A percentile compares a stretch with the other conserved stretches of the same genome.
Evolutionary conservation across 2,113 vertebrate species (phyloP).

Genomic region (Brachionichthys hirsutus): DNA sequence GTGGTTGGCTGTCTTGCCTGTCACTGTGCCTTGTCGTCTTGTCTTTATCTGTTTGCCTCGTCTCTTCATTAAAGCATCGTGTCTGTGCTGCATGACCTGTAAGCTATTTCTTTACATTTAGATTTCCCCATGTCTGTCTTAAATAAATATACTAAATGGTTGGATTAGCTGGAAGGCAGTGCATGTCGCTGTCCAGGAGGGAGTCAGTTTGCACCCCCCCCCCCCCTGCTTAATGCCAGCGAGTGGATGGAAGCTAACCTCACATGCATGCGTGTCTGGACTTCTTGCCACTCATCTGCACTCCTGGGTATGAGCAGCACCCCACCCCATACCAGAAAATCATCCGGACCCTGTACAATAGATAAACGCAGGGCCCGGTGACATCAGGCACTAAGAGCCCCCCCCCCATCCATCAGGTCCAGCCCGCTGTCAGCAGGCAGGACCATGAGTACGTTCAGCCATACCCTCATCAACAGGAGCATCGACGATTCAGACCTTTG

Average conservation of each 20-base stretch:
- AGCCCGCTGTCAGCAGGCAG: slow-evolving; percentile 6
- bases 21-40: slow-evolving; percentile 73
- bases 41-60: slow-evolving; percentile 65
- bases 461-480: too few species aligned
- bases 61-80: slow-evolving; percentile 71
- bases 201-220: slow-evolving; percentile 70
- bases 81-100: slow-evolving; percentile 78
- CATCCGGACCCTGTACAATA: slow-evolving; percentile 33
- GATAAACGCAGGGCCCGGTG: too few species aligned
- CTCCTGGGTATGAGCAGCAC: slow-evolving; percentile 84
- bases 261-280: slow-evolving; percentile 81
- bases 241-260: slow-evolving; percentile 78
- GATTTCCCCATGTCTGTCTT: slow-evolving; percentile 32
- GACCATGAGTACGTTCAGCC: too few species aligned
- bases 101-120: slow-evolving; percentile 52
- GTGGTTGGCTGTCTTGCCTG: slow-evolving; percentile 58
- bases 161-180: slow-evolving; percentile 74
- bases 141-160: too few species aligned
- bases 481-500: too few species aligned
- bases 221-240: slow-evolving; percentile 70
- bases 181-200: slow-evolving; percentile 78
- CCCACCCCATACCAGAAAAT: slow-evolving; percentile 62
- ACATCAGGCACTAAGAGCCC: slow-evolving; percentile 15
- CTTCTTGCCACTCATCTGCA: slow-evolving; percentile 75
- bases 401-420: slow-evolving; percentile 18